Percentiles rank a stretch among this genome's conserved stretches.
Evolutionary conservation across 2,113 vertebrate genomes (phyloP).

Genomic region (Petaurus breviceps): DNA sequence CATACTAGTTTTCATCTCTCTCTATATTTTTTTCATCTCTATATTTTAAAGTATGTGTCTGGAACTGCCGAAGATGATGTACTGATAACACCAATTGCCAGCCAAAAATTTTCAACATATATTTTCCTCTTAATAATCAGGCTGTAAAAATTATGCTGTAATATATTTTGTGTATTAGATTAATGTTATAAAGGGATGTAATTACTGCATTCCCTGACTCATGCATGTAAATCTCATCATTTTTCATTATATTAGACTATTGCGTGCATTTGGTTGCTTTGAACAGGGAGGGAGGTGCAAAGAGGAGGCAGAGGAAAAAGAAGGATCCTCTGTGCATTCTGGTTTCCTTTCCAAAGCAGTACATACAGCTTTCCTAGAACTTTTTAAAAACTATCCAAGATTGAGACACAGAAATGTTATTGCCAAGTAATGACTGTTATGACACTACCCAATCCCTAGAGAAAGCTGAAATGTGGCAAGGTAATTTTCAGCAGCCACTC

Average conservation of each 20-base stretch:
- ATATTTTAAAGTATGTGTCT: conserved; percentile 22
- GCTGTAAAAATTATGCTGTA: background rate
- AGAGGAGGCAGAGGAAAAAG: background rate
- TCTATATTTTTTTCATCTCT: background rate
- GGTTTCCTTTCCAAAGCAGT: conserved; percentile 31
- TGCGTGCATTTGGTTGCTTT: background rate
- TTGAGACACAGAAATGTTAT: conserved; percentile 18
- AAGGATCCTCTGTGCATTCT: background rate
- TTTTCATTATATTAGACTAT: conserved; percentile 16
- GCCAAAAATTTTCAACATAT: background rate
- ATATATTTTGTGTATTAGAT: background rate
- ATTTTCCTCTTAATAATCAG: conserved; percentile 13
- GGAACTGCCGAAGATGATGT: background rate
- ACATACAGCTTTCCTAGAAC: background rate
- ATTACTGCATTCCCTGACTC: background rate
- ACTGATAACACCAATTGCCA: background rate
- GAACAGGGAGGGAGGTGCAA: background rate
- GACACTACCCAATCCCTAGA: background rate
- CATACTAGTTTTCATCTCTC: background rate
- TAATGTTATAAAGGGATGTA: background rate
- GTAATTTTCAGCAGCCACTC: background rate
- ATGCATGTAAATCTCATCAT: background rate
- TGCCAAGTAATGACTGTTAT: conserved; percentile 1
- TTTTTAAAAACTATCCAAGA: background rate
- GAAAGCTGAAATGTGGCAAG: background rate